Evolutionary conservation across 2,113 vertebrate species (phyloP).

Genomic region (Sula dactylatra): DNA sequence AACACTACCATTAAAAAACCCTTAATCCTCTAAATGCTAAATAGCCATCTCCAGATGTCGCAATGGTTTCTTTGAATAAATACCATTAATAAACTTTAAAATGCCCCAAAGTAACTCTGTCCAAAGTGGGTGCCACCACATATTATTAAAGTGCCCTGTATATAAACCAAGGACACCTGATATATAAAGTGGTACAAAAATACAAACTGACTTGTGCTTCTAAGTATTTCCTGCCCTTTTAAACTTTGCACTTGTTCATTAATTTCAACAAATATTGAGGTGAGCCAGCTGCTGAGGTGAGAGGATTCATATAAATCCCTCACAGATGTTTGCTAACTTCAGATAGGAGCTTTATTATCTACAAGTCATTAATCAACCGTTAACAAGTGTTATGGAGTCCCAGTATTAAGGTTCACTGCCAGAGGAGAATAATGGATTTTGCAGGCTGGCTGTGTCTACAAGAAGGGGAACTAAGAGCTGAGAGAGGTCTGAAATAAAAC

Average conservation of each 20-base stretch:
- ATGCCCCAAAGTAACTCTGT: not conserved
- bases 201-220: slow-evolving; percentile 23
- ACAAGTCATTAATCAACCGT: slow-evolving; percentile 59
- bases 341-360: slow-evolving; percentile 58
- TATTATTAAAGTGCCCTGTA: not conserved
- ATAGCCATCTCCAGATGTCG: not conserved
- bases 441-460: slow-evolving; percentile 5
- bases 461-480: not conserved
- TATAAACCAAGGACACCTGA: not conserved
- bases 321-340: slow-evolving; percentile 50
- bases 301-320: slow-evolving; percentile 61
- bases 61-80: not conserved
- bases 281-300: slow-evolving; percentile 59
- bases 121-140: not conserved
- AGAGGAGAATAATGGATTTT: slow-evolving; percentile 38
- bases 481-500: slow-evolving; percentile 39
- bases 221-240: slow-evolving; percentile 59
- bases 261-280: slow-evolving; percentile 56
- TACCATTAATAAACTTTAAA: not conserved
- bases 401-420: slow-evolving; percentile 14
- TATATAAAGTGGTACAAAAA: slow-evolving; percentile 33
- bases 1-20: not conserved
- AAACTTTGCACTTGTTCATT: slow-evolving; percentile 58
- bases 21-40: not conserved
- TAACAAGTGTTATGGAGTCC: slow-evolving; percentile 34